These are phyloP conservation scores for Romanomermis culicivorax DNA, from an alignment of 2,888 invertebrate genomes.

Conservation along the genomic window DNA sequence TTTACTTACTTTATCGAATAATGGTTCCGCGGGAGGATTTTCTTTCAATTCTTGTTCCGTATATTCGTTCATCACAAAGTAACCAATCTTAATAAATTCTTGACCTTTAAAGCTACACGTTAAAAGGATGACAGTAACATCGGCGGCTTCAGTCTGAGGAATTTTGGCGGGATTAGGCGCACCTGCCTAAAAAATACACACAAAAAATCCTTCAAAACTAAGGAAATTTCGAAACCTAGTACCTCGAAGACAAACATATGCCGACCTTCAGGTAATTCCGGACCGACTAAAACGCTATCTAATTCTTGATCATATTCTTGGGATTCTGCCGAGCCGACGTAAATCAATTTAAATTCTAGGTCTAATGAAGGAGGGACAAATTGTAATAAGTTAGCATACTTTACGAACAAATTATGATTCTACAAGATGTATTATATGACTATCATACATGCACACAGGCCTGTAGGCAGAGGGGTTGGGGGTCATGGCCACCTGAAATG, in stretches of 20 bases:
- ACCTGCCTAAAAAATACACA: slow-evolving; percentile 85
- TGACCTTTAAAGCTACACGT: slow-evolving; percentile 73
- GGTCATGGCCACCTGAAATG: too few relatives aligned
- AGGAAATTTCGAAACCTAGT: too few relatives aligned
- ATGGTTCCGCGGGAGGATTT: slow-evolving; percentile 73
- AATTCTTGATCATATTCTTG: slow-evolving; percentile 87
- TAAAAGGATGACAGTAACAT: slow-evolving; percentile 82
- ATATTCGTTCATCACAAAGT: slow-evolving; percentile 95
- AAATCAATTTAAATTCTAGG: slow-evolving; percentile 98
- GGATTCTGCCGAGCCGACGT: slow-evolving; percentile 92
- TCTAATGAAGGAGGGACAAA: slow-evolving; percentile 39
- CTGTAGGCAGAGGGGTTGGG: too few relatives aligned
- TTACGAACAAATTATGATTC: background rate
- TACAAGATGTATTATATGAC: background rate
- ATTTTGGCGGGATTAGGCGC: slow-evolving; percentile 81
- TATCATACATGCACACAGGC: too few relatives aligned
- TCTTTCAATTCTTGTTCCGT: slow-evolving; percentile 72
- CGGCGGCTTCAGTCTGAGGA: slow-evolving; percentile 85
- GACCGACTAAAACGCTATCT: slow-evolving; percentile 92
- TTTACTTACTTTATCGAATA: slow-evolving; percentile 68
- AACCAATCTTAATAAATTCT: slow-evolving; percentile 84
- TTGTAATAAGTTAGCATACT: background rate
- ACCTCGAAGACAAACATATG: slow-evolving; percentile 86
- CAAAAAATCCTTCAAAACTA: slow-evolving; percentile 78
- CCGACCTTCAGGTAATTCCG: slow-evolving; percentile 69